phyloP scores from a whole-genome alignment of 2,113 vertebrate species.

The Upupa epops region DNA sequence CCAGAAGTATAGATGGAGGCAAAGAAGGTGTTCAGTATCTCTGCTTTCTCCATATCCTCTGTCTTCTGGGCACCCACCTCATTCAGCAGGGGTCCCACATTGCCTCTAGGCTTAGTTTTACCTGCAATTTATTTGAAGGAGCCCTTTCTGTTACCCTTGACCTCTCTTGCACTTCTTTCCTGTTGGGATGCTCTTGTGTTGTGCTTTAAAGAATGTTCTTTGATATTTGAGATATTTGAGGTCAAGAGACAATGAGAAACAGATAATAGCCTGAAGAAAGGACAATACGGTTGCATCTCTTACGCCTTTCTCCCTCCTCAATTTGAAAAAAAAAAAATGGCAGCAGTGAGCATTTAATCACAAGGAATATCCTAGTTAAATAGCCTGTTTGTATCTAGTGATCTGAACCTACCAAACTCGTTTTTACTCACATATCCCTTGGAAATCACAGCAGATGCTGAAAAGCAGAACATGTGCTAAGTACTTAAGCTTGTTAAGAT shows the following conservation, averaged over 20 bases:
- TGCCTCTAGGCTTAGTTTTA: too few species aligned
- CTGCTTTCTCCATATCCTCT: too few species aligned
- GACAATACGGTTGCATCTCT: neutral
- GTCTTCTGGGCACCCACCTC: too few species aligned
- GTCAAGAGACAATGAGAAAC: slow-evolving; percentile 4
- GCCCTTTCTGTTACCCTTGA: too few species aligned
- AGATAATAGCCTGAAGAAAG: slow-evolving; percentile 4
- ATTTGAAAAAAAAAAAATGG: neutral
- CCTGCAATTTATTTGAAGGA: too few species aligned
- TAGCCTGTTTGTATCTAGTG: neutral
- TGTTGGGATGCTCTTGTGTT: too few species aligned
- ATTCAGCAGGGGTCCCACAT: too few species aligned
- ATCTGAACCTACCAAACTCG: neutral
- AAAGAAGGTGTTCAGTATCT: too few species aligned
- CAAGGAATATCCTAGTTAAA: neutral
- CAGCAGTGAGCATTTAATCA: neutral
- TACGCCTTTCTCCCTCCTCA: neutral
- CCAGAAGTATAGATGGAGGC: too few species aligned
- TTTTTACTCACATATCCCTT: neutral
- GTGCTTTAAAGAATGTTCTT: too few species aligned
- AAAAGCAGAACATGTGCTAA: neutral
- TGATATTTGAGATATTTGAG: neutral
- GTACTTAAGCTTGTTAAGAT: neutral
- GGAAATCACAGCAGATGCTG: neutral
- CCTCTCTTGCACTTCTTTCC: too few species aligned